These are phyloP conservation scores for Zaprionus capensis DNA, from an alignment of 1,140 invertebrate species.

Conservation along the genomic window DNA sequence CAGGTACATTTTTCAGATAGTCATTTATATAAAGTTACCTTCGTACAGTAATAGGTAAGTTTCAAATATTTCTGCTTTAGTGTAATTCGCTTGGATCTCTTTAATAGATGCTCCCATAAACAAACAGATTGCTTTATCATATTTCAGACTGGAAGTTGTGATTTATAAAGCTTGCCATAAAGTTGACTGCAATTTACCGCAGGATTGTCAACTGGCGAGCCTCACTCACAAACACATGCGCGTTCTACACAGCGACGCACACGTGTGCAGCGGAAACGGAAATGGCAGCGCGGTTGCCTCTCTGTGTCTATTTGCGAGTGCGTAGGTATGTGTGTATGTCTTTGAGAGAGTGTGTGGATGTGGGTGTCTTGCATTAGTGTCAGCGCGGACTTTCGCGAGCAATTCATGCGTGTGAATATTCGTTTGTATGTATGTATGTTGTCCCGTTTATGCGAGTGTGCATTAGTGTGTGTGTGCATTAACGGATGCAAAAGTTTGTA, in stretches of 20 bases:
- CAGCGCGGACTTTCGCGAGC: background rate
- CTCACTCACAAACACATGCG: constrained; percentile 32
- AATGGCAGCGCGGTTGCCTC: constrained; percentile 45
- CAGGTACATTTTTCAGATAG: no score
- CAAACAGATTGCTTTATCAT: background rate
- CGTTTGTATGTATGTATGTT: background rate
- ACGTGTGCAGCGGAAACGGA: constrained; percentile 71
- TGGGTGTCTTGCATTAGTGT: constrained; percentile 25
- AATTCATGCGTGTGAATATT: background rate
- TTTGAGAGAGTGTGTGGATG: constrained; percentile 22
- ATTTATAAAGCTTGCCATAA: constrained; percentile 56
- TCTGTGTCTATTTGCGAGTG: constrained; percentile 13
- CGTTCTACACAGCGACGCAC: constrained; percentile 36
- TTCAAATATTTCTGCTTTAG: no score
- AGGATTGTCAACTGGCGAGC: constrained; percentile 69
- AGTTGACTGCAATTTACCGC: constrained; percentile 71
- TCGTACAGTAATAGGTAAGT: no score
- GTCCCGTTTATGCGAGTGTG: background rate
- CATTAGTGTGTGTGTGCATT: constrained; percentile 29
- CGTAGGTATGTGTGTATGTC: constrained; percentile 5
- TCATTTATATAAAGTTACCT: no score
- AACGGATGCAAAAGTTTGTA: constrained; percentile 71
- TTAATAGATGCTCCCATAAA: background rate
- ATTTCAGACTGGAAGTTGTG: constrained; percentile 23
- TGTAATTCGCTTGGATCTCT: background rate